Conservation (phyloP, 2,888 invertebrate species). For the Globia sparganii region DNA sequence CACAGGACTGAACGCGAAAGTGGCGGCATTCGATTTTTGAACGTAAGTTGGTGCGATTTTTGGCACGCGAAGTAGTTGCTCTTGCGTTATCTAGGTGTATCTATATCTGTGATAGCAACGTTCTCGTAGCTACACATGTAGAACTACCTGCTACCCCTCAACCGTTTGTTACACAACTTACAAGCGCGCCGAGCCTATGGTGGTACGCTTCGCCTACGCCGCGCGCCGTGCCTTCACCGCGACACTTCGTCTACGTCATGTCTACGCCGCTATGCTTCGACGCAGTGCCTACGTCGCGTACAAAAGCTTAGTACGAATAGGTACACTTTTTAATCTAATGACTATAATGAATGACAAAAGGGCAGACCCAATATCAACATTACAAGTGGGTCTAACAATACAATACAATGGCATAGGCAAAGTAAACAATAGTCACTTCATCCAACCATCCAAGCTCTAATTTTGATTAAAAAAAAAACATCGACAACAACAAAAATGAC, state of each 20-base stretch:
- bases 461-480: constrained; percentile 5
- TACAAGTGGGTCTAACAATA: too few relatives aligned
- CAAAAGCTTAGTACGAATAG: background rate
- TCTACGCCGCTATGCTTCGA: background rate
- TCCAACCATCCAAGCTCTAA: background rate
- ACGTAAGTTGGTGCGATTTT: too few relatives aligned
- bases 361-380: background rate
- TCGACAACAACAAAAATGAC: background rate
- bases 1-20: too few relatives aligned
- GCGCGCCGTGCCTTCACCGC: too few relatives aligned
- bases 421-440: background rate
- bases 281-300: background rate
- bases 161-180: too few relatives aligned
- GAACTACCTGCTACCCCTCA: background rate
- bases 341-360: background rate
- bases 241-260: background rate
- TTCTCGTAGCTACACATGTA: background rate
- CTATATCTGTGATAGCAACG: too few relatives aligned
- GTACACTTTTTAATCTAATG: background rate
- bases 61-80: too few relatives aligned
- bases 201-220: background rate
- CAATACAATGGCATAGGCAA: background rate
- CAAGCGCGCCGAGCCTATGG: background rate
- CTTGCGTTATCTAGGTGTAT: too few relatives aligned
- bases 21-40: too few relatives aligned